Base-by-base conservation (phyloP, 2,113 vertebrate species). In the Rynchops niger region DNA sequence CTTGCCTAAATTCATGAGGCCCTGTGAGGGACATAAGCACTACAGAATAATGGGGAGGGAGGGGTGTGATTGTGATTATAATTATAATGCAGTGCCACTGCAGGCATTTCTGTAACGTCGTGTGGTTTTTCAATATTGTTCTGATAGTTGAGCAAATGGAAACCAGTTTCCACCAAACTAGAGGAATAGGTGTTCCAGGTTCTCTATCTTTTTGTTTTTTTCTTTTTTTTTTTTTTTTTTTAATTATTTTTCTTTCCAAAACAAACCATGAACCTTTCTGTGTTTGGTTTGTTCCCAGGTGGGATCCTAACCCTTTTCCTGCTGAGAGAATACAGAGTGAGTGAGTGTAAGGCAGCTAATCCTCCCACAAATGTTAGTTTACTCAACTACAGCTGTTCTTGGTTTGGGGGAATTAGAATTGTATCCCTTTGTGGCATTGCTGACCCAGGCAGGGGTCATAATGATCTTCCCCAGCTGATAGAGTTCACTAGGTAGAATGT, bases 291-390 rank as follows among this genome's bases (percentile, higher is more conserved):
- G 50, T 82, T 96, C 53, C 63, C 74, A 81, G 70, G 45, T 92
- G 65, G 42, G 58, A 87, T 84, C 67, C 65, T 76, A 81, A 67
- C 42, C 38, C 29, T 83, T 82, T 72, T 82, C n/a, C 78, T 71
- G 40, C 45, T 88, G 67, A 56, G 71, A 72, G 32, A 65, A 11
- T 73, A 34, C 47, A 82, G 73, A 70, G 53, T 1, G 2, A 91
- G 58, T 2, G 3, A 93, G 45, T 0, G 0, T 53, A n/a, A 89
- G 58, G 74, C 80, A 86, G 49, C 58, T 92, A 93, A 93, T 95
- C 82, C 69, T 94, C n/a, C 38, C 81, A 59, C 62, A 91, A 87
- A 63, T 90, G 72, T 88, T 90, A 52, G 61, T 91, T 90, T 77
- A 67, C 72, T 93, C 63, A 70, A 13, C 70, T 93, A 47, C 87